Base-by-base conservation (phyloP, 2,113 vertebrate species). In the Istiophorus platypterus region DNA sequence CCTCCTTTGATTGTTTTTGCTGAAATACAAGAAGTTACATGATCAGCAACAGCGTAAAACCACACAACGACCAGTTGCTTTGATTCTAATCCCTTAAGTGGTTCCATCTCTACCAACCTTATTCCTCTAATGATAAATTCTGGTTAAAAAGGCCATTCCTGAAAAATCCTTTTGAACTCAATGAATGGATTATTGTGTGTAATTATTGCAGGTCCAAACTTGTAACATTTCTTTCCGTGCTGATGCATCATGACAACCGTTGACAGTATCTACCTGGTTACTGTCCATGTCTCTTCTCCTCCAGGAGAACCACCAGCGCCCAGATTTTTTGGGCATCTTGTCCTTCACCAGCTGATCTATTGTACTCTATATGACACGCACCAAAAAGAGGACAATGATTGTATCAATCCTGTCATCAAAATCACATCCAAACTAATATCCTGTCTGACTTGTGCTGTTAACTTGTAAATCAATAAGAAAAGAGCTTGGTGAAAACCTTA, bases 261-360 rank as follows among this genome's bases (percentile, higher is more conserved):
- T 27, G n/a, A 58, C 37, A 11, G 10, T 14, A 52, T 24, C 27
- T 89, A 96, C 95, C 92, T 92, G 91, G 71, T 81, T 94, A n/a
- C 42, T 87, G 0, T 92, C 82, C 71, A 96, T 91, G 72, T 97
- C 95, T 91, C 87, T 96, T 69, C 96, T 95, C 71, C 95, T 91
- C 97, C 97, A 97, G 64, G 97, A 97, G 78, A 98, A 97, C 98
- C 97, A 99, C 96, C 96, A 98, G 42, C 96, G 95, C 52, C 96
- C 96, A 69, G 95, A 94, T 89, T 95, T 98, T 87, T 96, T 97
- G 14, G 96, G 94, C 97, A 97, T 98, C 89, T 97, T 98, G 91
- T 97, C 96, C 85, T 97, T 98, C 78, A 97, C 93, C 80, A 99
- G 89, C 51, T 82, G 92, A 1, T 98, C 92, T 1, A 99, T 73